Percentiles rank a stretch among this genome's conserved stretches.
phyloP scores from a whole-genome alignment of 2,888 invertebrate species.

The Busseola fusca region DNA sequence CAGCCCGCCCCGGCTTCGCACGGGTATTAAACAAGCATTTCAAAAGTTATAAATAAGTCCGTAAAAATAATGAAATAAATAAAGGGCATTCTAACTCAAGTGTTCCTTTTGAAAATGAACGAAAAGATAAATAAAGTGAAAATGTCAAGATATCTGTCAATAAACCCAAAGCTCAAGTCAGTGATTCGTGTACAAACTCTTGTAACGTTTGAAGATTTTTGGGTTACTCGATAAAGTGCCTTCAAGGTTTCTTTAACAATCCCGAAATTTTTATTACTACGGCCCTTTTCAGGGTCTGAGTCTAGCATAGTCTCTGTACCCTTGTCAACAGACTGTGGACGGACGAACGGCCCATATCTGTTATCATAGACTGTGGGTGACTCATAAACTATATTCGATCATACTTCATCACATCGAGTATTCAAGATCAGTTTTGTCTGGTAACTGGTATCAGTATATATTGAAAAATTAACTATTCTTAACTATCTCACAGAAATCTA shows the following conservation, averaged over 20 bases:
- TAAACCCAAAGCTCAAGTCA: not conserved
- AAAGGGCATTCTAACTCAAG: not conserved
- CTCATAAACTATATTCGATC: not conserved
- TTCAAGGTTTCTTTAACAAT: not conserved
- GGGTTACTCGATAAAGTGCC: not conserved
- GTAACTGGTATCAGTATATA: not conserved
- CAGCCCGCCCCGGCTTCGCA: too few relatives aligned
- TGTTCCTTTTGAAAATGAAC: not conserved
- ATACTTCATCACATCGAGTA: not conserved
- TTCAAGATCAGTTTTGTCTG: not conserved
- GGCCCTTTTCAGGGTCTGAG: not conserved
- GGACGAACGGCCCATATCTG: too few relatives aligned
- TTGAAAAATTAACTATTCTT: too few relatives aligned
- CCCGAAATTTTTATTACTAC: not conserved
- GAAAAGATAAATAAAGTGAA: not conserved
- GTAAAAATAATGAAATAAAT: not conserved
- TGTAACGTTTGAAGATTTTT: not conserved
- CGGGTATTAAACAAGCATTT: too few relatives aligned
- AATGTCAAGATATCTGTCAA: not conserved
- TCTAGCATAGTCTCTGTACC: not conserved
- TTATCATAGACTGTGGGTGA: not conserved
- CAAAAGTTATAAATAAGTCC: too few relatives aligned
- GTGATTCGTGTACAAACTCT: not conserved
- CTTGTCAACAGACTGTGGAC: not conserved
- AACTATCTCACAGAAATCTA: too few relatives aligned